Conservation (phyloP, 2,113 vertebrate species). For the Rhea americana region DNA sequence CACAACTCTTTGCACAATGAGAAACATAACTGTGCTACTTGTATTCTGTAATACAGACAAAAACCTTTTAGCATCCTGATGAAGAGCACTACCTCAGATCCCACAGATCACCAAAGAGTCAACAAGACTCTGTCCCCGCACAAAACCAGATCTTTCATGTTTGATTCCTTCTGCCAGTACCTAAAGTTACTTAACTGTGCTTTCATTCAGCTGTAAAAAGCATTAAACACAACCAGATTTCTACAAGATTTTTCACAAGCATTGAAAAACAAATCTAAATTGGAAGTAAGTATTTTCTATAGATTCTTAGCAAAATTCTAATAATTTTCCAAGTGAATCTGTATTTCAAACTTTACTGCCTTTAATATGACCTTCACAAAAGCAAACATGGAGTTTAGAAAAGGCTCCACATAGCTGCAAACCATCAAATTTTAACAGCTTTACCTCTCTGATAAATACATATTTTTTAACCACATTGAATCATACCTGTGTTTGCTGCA, state of each 20-base stretch:
- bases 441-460: neutral
- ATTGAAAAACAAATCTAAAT: neutral
- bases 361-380: conserved; percentile 27
- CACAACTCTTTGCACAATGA: neutral
- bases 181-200: neutral
- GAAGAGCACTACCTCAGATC: neutral
- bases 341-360: neutral
- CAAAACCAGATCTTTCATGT: neutral
- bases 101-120: neutral
- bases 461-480: neutral
- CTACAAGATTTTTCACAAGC: neutral
- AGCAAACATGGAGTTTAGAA: neutral
- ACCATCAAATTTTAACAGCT: neutral
- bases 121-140: neutral
- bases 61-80: neutral
- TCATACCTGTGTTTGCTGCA: conserved; percentile 59
- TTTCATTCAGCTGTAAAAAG: neutral
- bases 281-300: neutral
- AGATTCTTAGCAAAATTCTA: neutral
- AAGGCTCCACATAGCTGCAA: neutral
- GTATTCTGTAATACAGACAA: neutral
- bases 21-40: fast-evolving
- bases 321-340: neutral
- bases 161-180: fast-evolving
- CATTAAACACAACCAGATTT: neutral